A percentile compares a stretch with the other conserved stretches of the same genome.
Conservation (phyloP, 2,113 vertebrate species). For the Bothrops jararaca region DNA sequence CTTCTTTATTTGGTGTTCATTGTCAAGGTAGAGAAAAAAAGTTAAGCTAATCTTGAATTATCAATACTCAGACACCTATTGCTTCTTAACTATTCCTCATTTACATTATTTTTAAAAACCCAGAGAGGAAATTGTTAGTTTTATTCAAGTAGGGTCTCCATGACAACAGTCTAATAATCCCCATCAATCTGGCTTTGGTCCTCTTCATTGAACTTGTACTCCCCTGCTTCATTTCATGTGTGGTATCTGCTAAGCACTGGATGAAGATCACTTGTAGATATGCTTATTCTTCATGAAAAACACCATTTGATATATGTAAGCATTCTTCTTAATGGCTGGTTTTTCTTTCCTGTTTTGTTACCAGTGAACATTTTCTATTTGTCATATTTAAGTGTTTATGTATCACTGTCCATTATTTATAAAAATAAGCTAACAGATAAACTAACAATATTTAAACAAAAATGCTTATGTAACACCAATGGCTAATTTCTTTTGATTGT, state of each 20-base stretch:
- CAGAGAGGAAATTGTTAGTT: slow-evolving; percentile 60
- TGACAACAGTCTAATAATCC: slow-evolving; percentile 65
- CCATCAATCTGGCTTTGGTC: slow-evolving; percentile 55
- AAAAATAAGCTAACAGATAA: not conserved
- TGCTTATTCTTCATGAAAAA: slow-evolving; percentile 29
- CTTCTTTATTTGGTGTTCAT: not conserved
- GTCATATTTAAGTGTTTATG: not conserved
- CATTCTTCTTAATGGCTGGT: slow-evolving; percentile 10
- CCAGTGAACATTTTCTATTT: not conserved
- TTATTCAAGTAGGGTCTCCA: slow-evolving; percentile 62
- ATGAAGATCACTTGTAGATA: slow-evolving; percentile 40
- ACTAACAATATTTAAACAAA: not conserved
- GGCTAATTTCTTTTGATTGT: not conserved
- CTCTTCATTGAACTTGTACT: slow-evolving; percentile 52
- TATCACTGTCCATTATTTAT: not conserved
- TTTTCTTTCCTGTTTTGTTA: slow-evolving; percentile 15
- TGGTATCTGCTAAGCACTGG: slow-evolving; percentile 45
- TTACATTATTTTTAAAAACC: slow-evolving; percentile 45
- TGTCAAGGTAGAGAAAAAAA: not conserved
- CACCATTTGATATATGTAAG: slow-evolving; percentile 25
- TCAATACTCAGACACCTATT: slow-evolving; percentile 18
- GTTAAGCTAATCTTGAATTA: slow-evolving; percentile 19
- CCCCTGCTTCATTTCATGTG: slow-evolving; percentile 45
- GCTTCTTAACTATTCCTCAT: slow-evolving; percentile 40
- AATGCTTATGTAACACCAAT: not conserved